Base-by-base conservation (phyloP, 2,888 invertebrate species). In the Yponomeuta plumbellus region DNA sequence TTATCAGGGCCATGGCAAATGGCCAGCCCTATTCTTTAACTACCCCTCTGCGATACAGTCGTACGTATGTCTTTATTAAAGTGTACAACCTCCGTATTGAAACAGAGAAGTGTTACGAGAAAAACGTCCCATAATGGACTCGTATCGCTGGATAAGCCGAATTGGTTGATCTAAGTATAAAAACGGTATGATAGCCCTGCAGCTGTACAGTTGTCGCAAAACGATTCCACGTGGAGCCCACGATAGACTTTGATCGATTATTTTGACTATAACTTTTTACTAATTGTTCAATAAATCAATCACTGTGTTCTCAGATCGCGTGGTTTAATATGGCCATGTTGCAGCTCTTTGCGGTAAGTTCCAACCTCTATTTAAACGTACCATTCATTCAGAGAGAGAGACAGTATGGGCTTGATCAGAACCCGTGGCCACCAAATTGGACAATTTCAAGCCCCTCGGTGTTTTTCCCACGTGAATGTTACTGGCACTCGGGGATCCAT, bases 231-330 rank as follows among this genome's bases (percentile, higher is more conserved):
- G 22, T 13, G 40, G 52, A 44, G 40, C 40, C 44, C 44, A 2
- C 63, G 63, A 61, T 61, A n/a, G 34, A 10, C 22, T 63, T 59
- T 44, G 17, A 61, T 61, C 34, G 23, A 61, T 61, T 61, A 13
- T 52, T 52, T 52, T 5, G 17, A 59, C 44, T 10, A 26, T 4
- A 26, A 26, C 26, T 26, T 26, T 5, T 26, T 39, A n/a, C 67
- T 67, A 69, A 69, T 69, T 74, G 75, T 74, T 76, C 72, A 77
- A 78, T 79, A 76, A 76, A 74, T 74, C n/a, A 40, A 17, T 75
- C 71, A 70, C 69, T 73, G 78, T 77, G 78, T 76, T 73, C 73
- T 72, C 68, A 68, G 66, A 57, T 67, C n/a, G 52, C n/a, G 62
- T 67, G 11, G 8, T 40, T 57, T 64, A 71, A 67, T 66, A 74